Base-by-base conservation (phyloP, 2,888 invertebrate genomes). In the Suillia variegata region DNA sequence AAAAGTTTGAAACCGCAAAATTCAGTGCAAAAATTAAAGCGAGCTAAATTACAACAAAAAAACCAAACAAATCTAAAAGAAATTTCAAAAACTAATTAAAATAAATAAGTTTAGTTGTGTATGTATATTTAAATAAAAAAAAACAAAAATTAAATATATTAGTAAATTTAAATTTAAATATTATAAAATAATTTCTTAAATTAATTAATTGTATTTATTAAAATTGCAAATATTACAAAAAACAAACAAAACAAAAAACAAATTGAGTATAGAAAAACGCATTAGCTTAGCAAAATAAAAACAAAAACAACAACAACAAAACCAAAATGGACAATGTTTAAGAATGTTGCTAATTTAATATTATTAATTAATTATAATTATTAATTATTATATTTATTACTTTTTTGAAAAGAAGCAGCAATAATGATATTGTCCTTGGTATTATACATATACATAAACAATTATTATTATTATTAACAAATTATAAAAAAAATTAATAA, bases 361-460 rank as follows among this genome's bases (percentile, higher is more conserved):
- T 76, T 73, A 75, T 66, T 64, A 64, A 60, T n/a, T 56, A 45
- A 58, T 47, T 20, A 61, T 50, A 45, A 58, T 54, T 52, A 58
- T 33, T 56, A 50, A 63, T 61, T 64, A 70, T 75, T 70, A 75
- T n/a, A n/a, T 69, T 76, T 74, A 78, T 75, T 77, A 76, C 73
- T 76, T 74, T 67, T 76, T 73, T 75, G 69, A 74, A 68, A 73
- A n/a, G 68, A 57, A 26, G 38, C 33, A 54, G 26, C 31, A 42
- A 45, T 54, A 52, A 45, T 66, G 68, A 67, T 74, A 76, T 76
- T 76, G 78, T 76, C 76, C 76, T 76, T 77, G 77, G 77, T 76
- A 79, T 78, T 79, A n/a, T 78, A 79, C 78, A 77, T 74, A 77
- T 76, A 78, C 74, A 76, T 70, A 71, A 64, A 62, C 68, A 62